Base-by-base conservation (phyloP, 2,888 invertebrate species). In the Quadroppia sp. region DNA sequence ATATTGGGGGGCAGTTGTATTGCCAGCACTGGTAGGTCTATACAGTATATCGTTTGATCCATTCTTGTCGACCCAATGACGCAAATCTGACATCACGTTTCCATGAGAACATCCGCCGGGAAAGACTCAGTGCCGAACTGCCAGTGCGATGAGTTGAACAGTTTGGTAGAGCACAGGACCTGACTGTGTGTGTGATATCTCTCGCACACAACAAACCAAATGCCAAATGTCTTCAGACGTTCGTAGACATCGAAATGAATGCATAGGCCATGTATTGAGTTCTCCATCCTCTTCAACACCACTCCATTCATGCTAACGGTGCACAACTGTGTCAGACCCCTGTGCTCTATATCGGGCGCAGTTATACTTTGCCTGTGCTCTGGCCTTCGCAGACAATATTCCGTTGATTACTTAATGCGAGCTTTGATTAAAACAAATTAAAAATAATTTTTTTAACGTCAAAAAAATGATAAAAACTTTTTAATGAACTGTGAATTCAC, bases 211-310 rank as follows among this genome's bases (percentile, higher is more conserved):
- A 45, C 45, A 45, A 45, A 45, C 17, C 45, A 76, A 76, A 76
- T 76, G 76, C 76, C 76, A 76, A 76, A 76, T 75, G 73, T 75
- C 36, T 67, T 40, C 30, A 67, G 42, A 23, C 40, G 3, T 4
- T 45, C 45, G 36, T 36, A 25, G 30, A 67, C 42, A 42, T 23
- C 67, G 36, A 40, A 23, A 30, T n/a, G 23, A n/a, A 36, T 45
- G 45, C 45, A 45, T 15, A 45, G 17, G 15, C 15, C 45, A 45
- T 45, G n/a, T 45, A 9, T 15, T 45, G 45, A 45, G 36, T 9
- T 45, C 2, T n/a, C n/a, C 9, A 9, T 13, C n/a, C 45, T 45
- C 45, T 13, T 25, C 36, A 25, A 3, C 67, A 20, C 17, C n/a
- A 11, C 20, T 28, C 42, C 17, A 25, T 40, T 4, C 9, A 7